These are phyloP conservation scores for Tetropium fuscum DNA, from an alignment of 2,888 invertebrate genomes.

Conservation along the genomic window DNA sequence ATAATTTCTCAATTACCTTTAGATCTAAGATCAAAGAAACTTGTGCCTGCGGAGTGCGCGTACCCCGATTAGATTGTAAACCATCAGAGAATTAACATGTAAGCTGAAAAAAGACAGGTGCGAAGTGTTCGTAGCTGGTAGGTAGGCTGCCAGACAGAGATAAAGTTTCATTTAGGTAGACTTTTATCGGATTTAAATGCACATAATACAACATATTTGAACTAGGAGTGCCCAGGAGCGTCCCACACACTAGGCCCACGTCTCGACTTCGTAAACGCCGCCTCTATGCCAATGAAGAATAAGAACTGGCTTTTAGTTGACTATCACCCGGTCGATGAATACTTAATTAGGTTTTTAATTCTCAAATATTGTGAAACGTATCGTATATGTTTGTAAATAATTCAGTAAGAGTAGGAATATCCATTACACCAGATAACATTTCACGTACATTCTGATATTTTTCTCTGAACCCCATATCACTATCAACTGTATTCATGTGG, in stretches of 20 bases:
- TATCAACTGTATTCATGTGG: no score
- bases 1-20: no score
- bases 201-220: constrained; percentile 55
- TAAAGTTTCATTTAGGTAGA: constrained; percentile 32
- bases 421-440: no score
- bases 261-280: constrained; percentile 46
- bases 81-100: not conserved
- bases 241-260: constrained; percentile 55
- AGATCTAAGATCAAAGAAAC: no score
- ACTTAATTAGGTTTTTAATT: constrained; percentile 53
- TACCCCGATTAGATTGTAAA: constrained; percentile 1
- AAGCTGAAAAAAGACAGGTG: constrained; percentile 5
- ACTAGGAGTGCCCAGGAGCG: constrained; percentile 55
- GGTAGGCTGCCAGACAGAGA: constrained; percentile 24
- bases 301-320: constrained; percentile 41
- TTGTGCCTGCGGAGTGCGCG: no score
- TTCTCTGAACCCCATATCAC: no score
- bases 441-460: no score
- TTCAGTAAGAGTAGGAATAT: no score
- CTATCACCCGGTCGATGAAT: constrained; percentile 48
- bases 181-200: constrained; percentile 53
- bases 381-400: no score
- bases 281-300: constrained; percentile 46
- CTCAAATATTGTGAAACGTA: constrained; percentile 51
- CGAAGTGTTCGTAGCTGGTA: not conserved